phyloP scores from a whole-genome alignment of 2,113 vertebrate genomes.

The Phalacrocorax carbo region DNA sequence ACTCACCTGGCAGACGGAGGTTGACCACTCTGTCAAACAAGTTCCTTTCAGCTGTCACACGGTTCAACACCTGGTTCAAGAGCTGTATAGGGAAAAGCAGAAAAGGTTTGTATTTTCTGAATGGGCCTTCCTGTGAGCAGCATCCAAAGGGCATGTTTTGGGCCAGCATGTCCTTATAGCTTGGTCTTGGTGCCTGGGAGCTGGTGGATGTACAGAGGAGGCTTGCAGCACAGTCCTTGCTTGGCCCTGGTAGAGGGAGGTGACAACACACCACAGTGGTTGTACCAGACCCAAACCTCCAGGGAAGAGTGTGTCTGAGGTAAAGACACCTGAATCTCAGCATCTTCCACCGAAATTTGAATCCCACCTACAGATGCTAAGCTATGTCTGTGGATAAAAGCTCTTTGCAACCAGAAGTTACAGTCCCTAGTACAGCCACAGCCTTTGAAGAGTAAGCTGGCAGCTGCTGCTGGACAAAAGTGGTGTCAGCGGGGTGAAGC shows the following conservation, averaged over 20 bases:
- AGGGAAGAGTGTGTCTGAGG: background rate
- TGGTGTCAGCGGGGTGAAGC: background rate
- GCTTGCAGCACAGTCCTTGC: background rate
- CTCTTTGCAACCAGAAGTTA: background rate
- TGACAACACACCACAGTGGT: background rate
- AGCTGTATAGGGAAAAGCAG: conserved; percentile 71
- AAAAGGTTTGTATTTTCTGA: background rate
- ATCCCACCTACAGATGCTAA: background rate
- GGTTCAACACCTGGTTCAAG: conserved; percentile 88
- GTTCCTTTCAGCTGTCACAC: conserved; percentile 88
- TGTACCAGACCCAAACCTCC: background rate
- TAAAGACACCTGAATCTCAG: background rate
- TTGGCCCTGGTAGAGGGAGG: background rate
- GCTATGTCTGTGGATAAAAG: background rate
- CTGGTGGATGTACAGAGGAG: background rate
- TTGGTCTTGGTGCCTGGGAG: background rate
- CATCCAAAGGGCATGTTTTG: background rate
- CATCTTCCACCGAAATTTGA: background rate
- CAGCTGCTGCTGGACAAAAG: background rate
- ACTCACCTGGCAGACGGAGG: conserved; percentile 79
- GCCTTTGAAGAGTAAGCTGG: background rate
- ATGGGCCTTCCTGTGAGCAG: background rate
- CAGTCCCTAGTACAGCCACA: background rate
- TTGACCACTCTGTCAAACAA: conserved; percentile 90
- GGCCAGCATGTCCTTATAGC: background rate